Evolutionary conservation across 35 echinoderm and acorn worm species (phyloP).

Genomic region (Ptychodera flava): DNA sequence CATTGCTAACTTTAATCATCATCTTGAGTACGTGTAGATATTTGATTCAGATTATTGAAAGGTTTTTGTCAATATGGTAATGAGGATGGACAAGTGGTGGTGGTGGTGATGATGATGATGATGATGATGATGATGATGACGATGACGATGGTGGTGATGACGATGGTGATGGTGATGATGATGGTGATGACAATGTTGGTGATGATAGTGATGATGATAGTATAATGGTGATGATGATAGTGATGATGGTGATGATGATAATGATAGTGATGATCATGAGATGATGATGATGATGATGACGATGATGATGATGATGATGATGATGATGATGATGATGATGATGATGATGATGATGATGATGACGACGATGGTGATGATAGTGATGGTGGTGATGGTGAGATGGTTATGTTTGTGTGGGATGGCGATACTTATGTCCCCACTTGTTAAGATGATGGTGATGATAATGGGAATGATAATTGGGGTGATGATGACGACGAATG

Average conservation of each 20-base stretch:
- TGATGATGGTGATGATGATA: background rate
- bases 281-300: background rate
- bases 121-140: conserved; percentile 7
- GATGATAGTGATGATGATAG: too few species aligned
- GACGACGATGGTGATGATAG: conserved; percentile 7
- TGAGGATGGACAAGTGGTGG: background rate
- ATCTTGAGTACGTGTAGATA: too few species aligned
- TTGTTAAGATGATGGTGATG: background rate
- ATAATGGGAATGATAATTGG: background rate
- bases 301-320: conserved; percentile 3
- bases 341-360: conserved; percentile 23
- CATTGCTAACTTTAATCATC: too few species aligned
- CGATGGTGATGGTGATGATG: background rate
- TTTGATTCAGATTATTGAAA: too few species aligned
- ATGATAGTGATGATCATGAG: too few species aligned
- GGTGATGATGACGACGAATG: background rate
- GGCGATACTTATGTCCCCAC: background rate
- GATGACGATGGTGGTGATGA: background rate
- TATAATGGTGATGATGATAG: too few species aligned
- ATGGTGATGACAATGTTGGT: too few species aligned
- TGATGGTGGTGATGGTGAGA: background rate
- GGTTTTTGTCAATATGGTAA: too few species aligned
- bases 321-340: conserved; percentile 9
- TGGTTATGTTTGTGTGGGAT: too few species aligned
- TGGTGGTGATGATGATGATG: background rate